Evolutionary conservation across 2,888 invertebrate species (phyloP), one percentile per base, ranked within the genome.

Genomic region (Pinctada fucata): DNA sequence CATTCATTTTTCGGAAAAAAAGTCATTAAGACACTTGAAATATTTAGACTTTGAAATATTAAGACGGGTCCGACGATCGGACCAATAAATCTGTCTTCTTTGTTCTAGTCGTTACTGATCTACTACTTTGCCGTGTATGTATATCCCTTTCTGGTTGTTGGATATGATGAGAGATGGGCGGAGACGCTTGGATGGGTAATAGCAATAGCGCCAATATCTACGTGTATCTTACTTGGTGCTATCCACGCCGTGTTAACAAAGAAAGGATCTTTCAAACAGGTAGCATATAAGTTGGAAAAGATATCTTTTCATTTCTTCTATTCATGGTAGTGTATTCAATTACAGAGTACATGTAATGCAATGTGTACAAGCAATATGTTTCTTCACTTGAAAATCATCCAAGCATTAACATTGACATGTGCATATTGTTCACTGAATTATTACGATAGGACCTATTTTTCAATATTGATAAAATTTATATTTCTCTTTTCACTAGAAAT

Each of bases 41-140:
- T 31, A 31, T 31, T 31, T 31, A 31, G 31, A 31, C 31, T 31
- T 31, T 31, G 31, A 31, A 31, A 31, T 31, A 31, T 31, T 31
- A 31, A 31, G 31, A 31, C 31, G 31, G 31, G 31, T 31, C 31
- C 31, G 31, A 31, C 31, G 31, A 31, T 31, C 31, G 31, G 31
- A 31, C 31, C 31, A 31, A 31, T 31, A 31, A 31, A 31, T 31
- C 31, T 31, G 31, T 58, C 58, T 13, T 58, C 6, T 58, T 58
- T 58, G 6, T 76, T 76, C 8, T 85, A 90, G 90, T 88, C 87
- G 6, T 81, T 90, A 75, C 82, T 90, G 78, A 85, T 89, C 72
- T 90, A 89, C 83, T 87, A 89, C 80, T 89, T 89, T 74, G 86
- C 87, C 4, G 87, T 88, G 66, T 88, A 87, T 79, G 87, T 90